Base-by-base conservation (phyloP, 2,888 invertebrate genomes). In the Apomyelois bistriatella region DNA sequence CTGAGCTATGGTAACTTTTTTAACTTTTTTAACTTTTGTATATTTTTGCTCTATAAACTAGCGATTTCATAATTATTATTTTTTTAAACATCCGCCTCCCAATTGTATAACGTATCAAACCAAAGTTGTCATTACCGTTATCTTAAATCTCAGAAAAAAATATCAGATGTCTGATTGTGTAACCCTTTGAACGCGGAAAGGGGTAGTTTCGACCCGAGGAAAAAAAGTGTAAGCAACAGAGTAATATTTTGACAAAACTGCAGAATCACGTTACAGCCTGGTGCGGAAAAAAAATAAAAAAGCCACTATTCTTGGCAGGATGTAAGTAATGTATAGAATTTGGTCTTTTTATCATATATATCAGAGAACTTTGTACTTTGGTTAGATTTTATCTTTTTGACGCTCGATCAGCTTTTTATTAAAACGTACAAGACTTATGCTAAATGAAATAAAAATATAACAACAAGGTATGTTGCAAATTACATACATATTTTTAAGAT, bases 171-270 rank as follows among this genome's bases (percentile, higher is more conserved):
- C 75, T 54, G 61, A 65, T 62, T 56, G 55, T 58, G 47, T 65
- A 81, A 80, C 79, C 81, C 79, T 76, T 76, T 74, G 43, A 37
- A 55, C 58, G 62, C 64, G 66, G 62, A 66, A 71, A 63, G 61
- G 66, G 62, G 56, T 65, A 72, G 73, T 74, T 78, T 77, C 68
- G 55, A n/a, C 32, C 46, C 32, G 53, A 54, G 69, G 82, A 83
- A 79, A 83, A 84, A 80, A 65, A 73, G 66, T 70, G 68, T 70
- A 69, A 55, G 70, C 61, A 62, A 74, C 76, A 72, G 75, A 74
- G 76, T 82, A 88, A 89, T 90, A 88, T 89, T 89, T 83, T 89
- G 89, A 88, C 88, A 87, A 89, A 88, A 86, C 74, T 75, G 76
- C 77, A 69, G 82, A 73, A 74, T 85, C 85, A 84, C 64, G 81